Percentiles rank a stretch among this genome's conserved stretches.
phyloP scores from a whole-genome alignment of 1,140 invertebrate genomes.

The Aphidius ervi region DNA sequence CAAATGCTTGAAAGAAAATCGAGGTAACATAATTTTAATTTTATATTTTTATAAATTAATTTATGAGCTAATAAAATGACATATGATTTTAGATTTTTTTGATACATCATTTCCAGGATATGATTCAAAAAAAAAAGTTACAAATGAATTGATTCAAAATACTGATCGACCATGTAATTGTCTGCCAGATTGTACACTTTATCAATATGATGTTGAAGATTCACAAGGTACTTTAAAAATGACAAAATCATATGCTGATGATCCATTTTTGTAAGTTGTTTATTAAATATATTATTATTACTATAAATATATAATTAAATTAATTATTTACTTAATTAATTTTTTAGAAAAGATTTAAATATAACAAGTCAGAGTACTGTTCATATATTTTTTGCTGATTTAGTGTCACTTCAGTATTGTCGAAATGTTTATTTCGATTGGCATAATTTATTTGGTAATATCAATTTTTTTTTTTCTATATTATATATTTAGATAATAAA shows the following conservation, averaged over 20 bases:
- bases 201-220: constrained; percentile 33
- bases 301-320: neutral
- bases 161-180: constrained; percentile 32
- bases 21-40: constrained; percentile 38
- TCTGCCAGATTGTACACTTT: constrained; percentile 34
- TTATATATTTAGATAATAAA: constrained; percentile 4
- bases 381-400: constrained; percentile 40
- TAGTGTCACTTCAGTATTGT: constrained; percentile 36
- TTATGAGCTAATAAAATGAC: neutral
- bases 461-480: neutral
- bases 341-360: constrained; percentile 20
- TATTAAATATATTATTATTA: neutral
- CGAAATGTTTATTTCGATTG: constrained; percentile 35
- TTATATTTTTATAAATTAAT: neutral
- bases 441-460: constrained; percentile 40
- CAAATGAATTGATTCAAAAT: neutral
- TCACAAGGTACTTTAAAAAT: constrained; percentile 29
- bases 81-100: constrained; percentile 25
- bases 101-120: constrained; percentile 33
- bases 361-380: constrained; percentile 31
- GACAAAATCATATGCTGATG: constrained; percentile 19
- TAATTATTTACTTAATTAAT: constrained; percentile 5
- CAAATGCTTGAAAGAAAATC: constrained; percentile 42
- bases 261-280: constrained; percentile 21
- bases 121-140: neutral